These are phyloP conservation scores for Phacellophora camtschatica DNA, from an alignment of 30 jellyfish, hydroid and myxozoan species.

Conservation along the genomic window DNA sequence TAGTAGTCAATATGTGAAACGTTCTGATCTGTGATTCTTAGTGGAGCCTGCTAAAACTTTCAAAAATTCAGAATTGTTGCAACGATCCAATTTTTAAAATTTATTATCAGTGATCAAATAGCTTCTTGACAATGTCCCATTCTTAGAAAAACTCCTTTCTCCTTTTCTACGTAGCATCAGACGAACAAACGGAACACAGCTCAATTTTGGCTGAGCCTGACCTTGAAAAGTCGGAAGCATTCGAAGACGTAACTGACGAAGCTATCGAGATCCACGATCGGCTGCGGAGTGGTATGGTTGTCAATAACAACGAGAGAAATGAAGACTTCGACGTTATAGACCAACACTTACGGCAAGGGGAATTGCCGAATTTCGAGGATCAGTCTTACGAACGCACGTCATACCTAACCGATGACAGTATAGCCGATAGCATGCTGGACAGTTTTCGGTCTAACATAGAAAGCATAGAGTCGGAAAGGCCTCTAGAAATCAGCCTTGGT, in stretches of 20 bases:
- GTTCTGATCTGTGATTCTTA: slow-evolving; percentile 22
- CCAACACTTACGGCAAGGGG: slow-evolving; percentile 75
- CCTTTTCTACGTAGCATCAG: slow-evolving; percentile 76
- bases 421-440: slow-evolving; percentile 41
- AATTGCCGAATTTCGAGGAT: slow-evolving; percentile 82
- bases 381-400: slow-evolving; percentile 81
- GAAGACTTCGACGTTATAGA: slow-evolving; percentile 98
- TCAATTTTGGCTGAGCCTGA: slow-evolving; percentile 49
- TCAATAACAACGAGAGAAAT: slow-evolving; percentile 92
- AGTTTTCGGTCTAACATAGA: slow-evolving; percentile 58
- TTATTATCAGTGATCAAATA: not conserved
- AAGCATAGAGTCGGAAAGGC: slow-evolving; percentile 78
- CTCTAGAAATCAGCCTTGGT: slow-evolving; percentile 77
- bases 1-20: not conserved
- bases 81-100: not conserved
- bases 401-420: slow-evolving; percentile 30
- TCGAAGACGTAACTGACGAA: slow-evolving; percentile 91
- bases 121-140: slow-evolving; percentile 54
- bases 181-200: slow-evolving; percentile 29
- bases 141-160: slow-evolving; percentile 74
- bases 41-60: slow-evolving; percentile 50
- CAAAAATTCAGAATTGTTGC: not conserved
- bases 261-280: slow-evolving; percentile 86
- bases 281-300: slow-evolving; percentile 68
- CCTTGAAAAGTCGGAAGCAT: slow-evolving; percentile 85